Percentiles rank a stretch among this genome's conserved stretches.
Evolutionary conservation across 2,888 invertebrate species (phyloP).

Genomic region (Belgica antarctica): DNA sequence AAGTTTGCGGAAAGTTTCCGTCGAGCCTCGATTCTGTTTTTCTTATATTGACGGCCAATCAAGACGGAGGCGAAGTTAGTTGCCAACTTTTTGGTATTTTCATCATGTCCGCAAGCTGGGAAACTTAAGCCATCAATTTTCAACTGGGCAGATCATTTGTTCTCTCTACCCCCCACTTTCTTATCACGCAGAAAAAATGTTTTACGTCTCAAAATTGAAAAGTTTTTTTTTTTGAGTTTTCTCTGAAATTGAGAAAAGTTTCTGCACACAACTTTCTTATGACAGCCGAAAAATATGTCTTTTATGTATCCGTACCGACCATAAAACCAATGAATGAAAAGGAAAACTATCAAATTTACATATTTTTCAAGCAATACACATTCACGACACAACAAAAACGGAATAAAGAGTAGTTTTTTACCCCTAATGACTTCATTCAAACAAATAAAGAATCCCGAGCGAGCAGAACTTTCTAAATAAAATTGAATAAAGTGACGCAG

Average conservation of each 20-base stretch:
- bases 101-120: constrained; percentile 1
- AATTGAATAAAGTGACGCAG: constrained; percentile 13
- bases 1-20: neutral
- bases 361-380: constrained; percentile 35
- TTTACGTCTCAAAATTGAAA: neutral
- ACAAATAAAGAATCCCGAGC: constrained; percentile 30
- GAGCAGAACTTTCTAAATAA: constrained; percentile 35
- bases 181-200: neutral
- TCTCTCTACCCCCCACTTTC: neutral
- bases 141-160: constrained; percentile 14
- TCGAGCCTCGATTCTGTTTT: neutral
- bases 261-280: constrained; percentile 2
- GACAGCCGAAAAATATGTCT: constrained; percentile 5
- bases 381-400: neutral
- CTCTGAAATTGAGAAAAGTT: neutral
- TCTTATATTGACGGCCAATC: constrained; percentile 12
- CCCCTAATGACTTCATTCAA: constrained; percentile 42
- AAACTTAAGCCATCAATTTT: constrained; percentile 27
- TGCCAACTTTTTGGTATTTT: constrained; percentile 23
- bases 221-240: neutral
- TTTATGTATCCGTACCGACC: constrained; percentile 12
- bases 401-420: constrained; percentile 37
- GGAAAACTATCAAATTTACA: constrained; percentile 37
- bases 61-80: constrained; percentile 1
- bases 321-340: neutral